A percentile compares a stretch with the other conserved stretches of the same genome.
Conservation (phyloP, 2,888 invertebrate species). For the Margaritifera margaritifera region DNA sequence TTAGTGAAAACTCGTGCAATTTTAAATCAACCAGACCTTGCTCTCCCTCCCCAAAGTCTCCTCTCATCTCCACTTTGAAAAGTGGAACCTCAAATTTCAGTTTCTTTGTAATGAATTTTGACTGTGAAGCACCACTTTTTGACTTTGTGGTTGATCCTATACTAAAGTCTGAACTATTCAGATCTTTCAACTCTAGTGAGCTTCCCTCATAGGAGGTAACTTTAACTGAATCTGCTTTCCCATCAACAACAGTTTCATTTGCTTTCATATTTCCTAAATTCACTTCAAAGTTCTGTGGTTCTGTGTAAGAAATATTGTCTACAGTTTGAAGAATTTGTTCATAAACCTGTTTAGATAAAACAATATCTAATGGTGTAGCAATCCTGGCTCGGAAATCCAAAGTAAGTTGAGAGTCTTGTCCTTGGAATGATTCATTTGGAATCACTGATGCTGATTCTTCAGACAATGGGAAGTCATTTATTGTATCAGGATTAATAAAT, state of each 20-base stretch:
- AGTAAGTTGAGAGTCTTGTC: constrained; percentile 21
- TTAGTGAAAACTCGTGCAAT: constrained; percentile 86
- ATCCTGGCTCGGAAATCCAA: constrained; percentile 83
- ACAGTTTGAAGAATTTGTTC: constrained; percentile 83
- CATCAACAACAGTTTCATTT: constrained; percentile 10
- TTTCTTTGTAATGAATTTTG: constrained; percentile 49
- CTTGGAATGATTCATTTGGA: constrained; percentile 14
- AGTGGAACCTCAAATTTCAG: constrained; percentile 65
- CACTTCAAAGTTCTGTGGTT: constrained; percentile 1
- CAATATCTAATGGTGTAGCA: constrained; percentile 88
- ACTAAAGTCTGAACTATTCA: no score
- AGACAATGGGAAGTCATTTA: constrained; percentile 12
- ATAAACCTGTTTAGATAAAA: constrained; percentile 89
- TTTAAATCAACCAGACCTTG: constrained; percentile 84
- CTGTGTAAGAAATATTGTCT: constrained; percentile 63
- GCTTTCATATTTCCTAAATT: constrained; percentile 19
- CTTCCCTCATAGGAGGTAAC: no score
- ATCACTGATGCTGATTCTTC: constrained; percentile 12
- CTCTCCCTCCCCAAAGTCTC: constrained; percentile 69
- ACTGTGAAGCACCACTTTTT: no score
- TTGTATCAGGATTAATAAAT: constrained; percentile 60
- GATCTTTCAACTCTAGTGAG: no score
- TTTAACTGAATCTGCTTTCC: constrained; percentile 7
- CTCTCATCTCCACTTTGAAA: constrained; percentile 66
- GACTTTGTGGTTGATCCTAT: no score